Evolutionary conservation across 2,888 invertebrate genomes (phyloP).

Genomic region (Acanthococcus lagerstroemiae): DNA sequence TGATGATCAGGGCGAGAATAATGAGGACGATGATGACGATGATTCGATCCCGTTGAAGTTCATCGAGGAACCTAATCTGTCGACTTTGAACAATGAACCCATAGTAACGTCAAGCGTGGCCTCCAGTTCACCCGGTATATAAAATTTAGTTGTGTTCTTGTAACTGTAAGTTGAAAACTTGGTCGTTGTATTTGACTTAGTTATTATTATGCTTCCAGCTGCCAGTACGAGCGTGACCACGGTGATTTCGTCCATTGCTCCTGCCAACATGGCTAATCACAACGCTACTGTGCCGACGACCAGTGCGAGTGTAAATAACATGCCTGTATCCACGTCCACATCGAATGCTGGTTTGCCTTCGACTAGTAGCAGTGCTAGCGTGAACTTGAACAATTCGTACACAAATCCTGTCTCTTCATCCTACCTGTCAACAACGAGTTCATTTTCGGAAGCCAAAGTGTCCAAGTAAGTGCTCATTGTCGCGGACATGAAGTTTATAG

Average conservation of each 20-base stretch:
- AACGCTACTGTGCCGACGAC: too few species aligned
- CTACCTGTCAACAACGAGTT: not conserved
- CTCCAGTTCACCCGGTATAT: too few species aligned
- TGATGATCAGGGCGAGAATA: not conserved
- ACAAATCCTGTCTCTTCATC: constrained; percentile 15
- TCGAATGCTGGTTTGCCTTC: constrained; percentile 12
- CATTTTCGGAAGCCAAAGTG: not conserved
- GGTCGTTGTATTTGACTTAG: too few species aligned
- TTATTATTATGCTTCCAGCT: not conserved
- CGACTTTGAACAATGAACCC: too few species aligned
- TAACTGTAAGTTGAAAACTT: too few species aligned
- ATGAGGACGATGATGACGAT: not conserved
- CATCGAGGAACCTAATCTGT: constrained; percentile 33
- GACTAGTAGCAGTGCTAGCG: not conserved
- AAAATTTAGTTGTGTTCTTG: too few species aligned
- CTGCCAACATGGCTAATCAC: too few species aligned
- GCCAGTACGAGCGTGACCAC: constrained; percentile 25
- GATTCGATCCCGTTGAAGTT: constrained; percentile 29
- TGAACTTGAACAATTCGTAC: not conserved
- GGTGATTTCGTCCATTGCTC: constrained; percentile 15
- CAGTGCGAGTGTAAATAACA: too few species aligned
- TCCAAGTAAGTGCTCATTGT: constrained; percentile 8
- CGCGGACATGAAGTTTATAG: too few species aligned
- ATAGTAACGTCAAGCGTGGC: too few species aligned
- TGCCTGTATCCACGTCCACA: too few species aligned